Base-by-base conservation (phyloP, 2,888 invertebrate species). In the Euzetes globulus region DNA sequence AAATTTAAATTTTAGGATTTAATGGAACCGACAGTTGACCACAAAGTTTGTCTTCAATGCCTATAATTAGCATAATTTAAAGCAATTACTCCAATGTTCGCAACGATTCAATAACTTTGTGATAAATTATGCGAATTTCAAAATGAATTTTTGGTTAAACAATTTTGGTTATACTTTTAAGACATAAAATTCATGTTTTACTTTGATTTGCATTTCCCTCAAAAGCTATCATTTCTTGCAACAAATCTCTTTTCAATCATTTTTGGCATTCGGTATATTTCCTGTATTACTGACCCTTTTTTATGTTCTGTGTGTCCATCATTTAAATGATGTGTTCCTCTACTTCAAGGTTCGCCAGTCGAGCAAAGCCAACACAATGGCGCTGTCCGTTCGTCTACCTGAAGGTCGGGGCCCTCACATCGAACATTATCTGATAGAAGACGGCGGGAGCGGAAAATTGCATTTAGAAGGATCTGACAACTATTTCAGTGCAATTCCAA, bases 371-470 rank as follows among this genome's bases (percentile, higher is more conserved):
- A 91, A 92, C 80, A 94, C 95, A 73, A 94, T 95, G 93, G 96
- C 96, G 55, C 88, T 97, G 78, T 94, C 94, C 70, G 94, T 96
- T 68, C 89, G 94, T 75, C 85, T 94, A 77, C 92, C 93, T 0
- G 88, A 89, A 25, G 91, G 91, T 80, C 91, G 90, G 80, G 91
- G 92, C 1, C 91, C 92, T 11, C 93, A 93, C 83, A 93, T 95
- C 81, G 95, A 97, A 82, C 96, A 97, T 84, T 97, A 96, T 85
- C 88, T 97, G 80, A 92, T 97, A 79, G 94, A 94, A 83, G 90
- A 92, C 19, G 79, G 78, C 33, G 83, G 83, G 19, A 80, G 78
- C 33, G 90, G 90, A 72, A 88, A 90, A 79, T 87, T 95, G 77
- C 91, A 92, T 72, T 86, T 97, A 79, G 95, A 97, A 84, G 94